Percentiles rank a stretch among this genome's conserved stretches.
phyloP scores from a whole-genome alignment of 2,888 invertebrate genomes.

The Globia sparganii region DNA sequence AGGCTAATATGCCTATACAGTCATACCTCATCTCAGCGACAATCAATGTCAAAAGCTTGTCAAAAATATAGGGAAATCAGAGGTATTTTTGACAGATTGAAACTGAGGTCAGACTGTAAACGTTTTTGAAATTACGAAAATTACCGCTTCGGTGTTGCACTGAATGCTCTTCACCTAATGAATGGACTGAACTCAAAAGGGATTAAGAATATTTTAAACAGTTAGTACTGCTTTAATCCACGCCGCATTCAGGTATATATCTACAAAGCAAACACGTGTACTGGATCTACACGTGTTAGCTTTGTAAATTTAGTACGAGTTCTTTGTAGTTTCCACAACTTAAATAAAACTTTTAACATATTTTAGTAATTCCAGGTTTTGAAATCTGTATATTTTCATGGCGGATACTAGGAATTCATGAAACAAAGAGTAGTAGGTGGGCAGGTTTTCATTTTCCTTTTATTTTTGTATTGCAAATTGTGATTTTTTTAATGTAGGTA shows the following conservation, averaged over 20 bases:
- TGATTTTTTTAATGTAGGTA: neutral
- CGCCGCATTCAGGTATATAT: neutral
- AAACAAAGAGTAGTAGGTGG: neutral
- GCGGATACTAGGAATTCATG: neutral
- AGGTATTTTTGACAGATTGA: no score
- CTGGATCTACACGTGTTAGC: neutral
- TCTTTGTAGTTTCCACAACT: neutral
- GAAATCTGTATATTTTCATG: neutral
- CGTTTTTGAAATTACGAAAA: no score
- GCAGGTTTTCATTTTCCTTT: neutral
- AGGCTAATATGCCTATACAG: no score
- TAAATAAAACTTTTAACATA: neutral
- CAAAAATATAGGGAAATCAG: no score
- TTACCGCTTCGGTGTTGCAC: neutral
- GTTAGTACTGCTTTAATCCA: neutral
- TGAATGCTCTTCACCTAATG: neutral
- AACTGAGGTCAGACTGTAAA: no score
- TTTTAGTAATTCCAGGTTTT: neutral
- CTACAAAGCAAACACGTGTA: neutral
- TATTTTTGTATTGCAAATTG: neutral
- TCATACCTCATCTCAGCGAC: no score
- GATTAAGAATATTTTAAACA: neutral
- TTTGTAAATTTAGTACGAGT: slow-evolving; percentile 16
- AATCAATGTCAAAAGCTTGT: no score
- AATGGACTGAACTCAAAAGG: neutral